Percentiles rank a stretch among this genome's conserved stretches.
phyloP scores from a whole-genome alignment of 2,113 vertebrate species.

The Passer montanus region DNA sequence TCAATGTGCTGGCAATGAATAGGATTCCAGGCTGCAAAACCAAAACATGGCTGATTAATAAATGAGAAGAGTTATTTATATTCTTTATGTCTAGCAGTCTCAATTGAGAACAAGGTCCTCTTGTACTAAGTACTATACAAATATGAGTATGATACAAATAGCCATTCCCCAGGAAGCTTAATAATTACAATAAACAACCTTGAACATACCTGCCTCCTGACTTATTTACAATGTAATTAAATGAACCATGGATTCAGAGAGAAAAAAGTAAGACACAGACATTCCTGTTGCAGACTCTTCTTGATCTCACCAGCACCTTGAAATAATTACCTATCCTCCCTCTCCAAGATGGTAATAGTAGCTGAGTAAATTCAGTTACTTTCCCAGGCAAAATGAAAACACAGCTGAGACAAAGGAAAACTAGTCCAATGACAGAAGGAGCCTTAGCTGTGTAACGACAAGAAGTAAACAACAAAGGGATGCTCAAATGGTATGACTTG shows the following conservation, averaged over 20 bases:
- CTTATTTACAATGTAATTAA: background rate
- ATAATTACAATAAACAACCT: background rate
- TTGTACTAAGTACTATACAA: background rate
- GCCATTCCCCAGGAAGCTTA: background rate
- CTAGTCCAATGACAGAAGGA: background rate
- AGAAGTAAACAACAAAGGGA: background rate
- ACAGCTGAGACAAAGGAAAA: background rate
- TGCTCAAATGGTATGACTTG: background rate
- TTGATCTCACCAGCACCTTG: background rate
- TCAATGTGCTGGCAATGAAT: slow-evolving; percentile 99
- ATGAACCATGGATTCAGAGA: background rate
- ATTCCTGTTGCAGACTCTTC: background rate
- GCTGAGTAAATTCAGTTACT: background rate
- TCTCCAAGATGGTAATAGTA: background rate
- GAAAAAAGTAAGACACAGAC: background rate
- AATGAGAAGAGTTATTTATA: background rate
- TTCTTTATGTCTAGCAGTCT: background rate
- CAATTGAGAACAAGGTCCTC: background rate
- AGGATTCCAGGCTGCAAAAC: slow-evolving; percentile 94
- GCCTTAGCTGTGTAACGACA: background rate
- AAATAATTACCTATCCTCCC: background rate
- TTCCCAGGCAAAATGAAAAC: background rate
- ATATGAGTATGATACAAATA: background rate
- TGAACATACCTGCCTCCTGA: background rate
- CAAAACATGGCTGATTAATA: slow-evolving; percentile 61